Conservation (phyloP, 2,888 invertebrate species). For the Tetragnatha montana region DNA sequence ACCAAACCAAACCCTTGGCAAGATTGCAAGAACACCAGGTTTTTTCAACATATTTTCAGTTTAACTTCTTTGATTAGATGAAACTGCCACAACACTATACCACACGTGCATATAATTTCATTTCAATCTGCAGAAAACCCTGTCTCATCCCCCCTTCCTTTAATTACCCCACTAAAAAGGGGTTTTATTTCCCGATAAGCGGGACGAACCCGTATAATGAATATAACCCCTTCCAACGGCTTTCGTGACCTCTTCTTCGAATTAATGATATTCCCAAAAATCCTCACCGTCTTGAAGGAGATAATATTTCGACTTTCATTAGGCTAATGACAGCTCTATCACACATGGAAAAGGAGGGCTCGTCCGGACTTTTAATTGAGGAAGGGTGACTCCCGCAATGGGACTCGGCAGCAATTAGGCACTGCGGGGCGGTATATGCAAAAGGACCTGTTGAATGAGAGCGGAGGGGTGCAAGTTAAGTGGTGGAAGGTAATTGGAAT, state of each 20-base stretch:
- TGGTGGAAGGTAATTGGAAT: too few relatives aligned
- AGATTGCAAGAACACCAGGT: too few relatives aligned
- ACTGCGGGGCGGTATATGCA: too few relatives aligned
- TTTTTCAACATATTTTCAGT: too few relatives aligned
- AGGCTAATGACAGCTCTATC: slow-evolving; percentile 39
- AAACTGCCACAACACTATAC: too few relatives aligned
- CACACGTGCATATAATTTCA: too few relatives aligned
- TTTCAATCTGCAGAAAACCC: too few relatives aligned
- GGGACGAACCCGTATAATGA: slow-evolving; percentile 23
- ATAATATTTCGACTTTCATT: slow-evolving; percentile 41
- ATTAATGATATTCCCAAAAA: slow-evolving; percentile 60
- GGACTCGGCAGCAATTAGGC: too few relatives aligned
- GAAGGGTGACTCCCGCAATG: slow-evolving; percentile 1
- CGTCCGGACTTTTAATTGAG: slow-evolving; percentile 36
- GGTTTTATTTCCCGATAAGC: slow-evolving; percentile 36
- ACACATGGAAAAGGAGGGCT: slow-evolving; percentile 62
- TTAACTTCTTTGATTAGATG: too few relatives aligned
- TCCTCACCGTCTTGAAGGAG: slow-evolving; percentile 8
- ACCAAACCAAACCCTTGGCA: too few relatives aligned
- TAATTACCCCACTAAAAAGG: background rate
- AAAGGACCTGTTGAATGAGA: too few relatives aligned
- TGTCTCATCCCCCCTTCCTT: background rate
- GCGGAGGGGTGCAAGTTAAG: too few relatives aligned
- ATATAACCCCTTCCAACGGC: slow-evolving; percentile 26
- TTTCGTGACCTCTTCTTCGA: slow-evolving; percentile 27